Conservation (phyloP, 2,113 vertebrate species). For the Strix uralensis region DNA sequence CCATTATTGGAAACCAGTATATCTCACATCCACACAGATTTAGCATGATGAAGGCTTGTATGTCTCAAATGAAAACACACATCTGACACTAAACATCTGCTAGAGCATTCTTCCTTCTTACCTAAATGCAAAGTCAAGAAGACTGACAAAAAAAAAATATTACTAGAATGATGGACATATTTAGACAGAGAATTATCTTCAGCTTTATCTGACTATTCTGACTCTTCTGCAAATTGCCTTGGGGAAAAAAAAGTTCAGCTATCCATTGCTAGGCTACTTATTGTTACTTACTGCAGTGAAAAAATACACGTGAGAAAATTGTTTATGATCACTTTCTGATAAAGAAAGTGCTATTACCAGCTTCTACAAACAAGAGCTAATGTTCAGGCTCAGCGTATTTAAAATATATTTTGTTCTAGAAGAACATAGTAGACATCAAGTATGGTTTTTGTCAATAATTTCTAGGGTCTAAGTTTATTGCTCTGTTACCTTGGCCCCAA, state of each 20-base stretch:
- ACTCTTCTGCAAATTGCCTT: constrained; percentile 27
- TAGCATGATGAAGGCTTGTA: not conserved
- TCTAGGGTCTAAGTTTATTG: not conserved
- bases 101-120: not conserved
- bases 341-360: not conserved
- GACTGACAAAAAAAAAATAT: constrained; percentile 18
- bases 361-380: not conserved
- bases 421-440: not conserved
- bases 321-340: not conserved
- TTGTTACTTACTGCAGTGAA: not conserved
- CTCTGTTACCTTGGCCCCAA: not conserved
- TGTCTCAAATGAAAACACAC: constrained; percentile 1
- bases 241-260: not conserved
- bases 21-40: not conserved
- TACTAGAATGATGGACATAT: constrained; percentile 3
- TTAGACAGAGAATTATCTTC: constrained; percentile 39
- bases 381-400: not conserved
- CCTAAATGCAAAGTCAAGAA: constrained; percentile 37
- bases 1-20: not conserved
- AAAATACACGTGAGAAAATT: not conserved
- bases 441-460: not conserved
- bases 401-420: not conserved
- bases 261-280: not conserved
- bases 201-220: not conserved
- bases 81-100: not conserved